Evolutionary conservation across 2,797 vertebrate species (phyloP).

Genomic region (Dromococcyx pavoninus): DNA sequence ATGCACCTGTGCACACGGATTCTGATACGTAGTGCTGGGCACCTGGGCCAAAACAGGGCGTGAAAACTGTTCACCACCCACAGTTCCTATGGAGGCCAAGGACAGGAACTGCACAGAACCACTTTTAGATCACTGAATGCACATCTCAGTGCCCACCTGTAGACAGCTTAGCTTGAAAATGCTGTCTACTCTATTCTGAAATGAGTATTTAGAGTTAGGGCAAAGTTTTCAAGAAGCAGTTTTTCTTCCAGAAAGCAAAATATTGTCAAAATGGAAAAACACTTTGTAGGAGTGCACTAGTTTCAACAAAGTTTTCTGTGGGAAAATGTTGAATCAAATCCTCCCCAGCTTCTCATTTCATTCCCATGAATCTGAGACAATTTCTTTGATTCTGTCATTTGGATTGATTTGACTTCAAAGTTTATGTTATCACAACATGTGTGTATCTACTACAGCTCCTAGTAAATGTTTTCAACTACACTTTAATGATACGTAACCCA

Average conservation of each 20-base stretch:
- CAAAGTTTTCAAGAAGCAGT: not conserved
- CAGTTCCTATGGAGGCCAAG: not conserved
- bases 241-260: not conserved
- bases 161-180: not conserved
- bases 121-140: not conserved
- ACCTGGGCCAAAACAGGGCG: not conserved
- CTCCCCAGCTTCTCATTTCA: not conserved
- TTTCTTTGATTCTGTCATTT: not conserved
- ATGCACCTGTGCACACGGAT: not conserved
- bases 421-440: not conserved
- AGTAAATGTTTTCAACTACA: not conserved
- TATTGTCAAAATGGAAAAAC: not conserved
- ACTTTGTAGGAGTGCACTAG: not conserved
- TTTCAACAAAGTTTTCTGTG: not conserved
- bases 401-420: not conserved
- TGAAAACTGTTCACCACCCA: not conserved
- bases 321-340: not conserved
- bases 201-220: not conserved
- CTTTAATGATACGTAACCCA: not conserved
- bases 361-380: not conserved
- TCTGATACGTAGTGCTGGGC: rapidly evolving
- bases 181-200: not conserved
- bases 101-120: not conserved
- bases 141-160: not conserved
- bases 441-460: not conserved